These are phyloP conservation scores for Physella acuta DNA, from an alignment of 1,140 invertebrate species.

Conservation along the genomic window DNA sequence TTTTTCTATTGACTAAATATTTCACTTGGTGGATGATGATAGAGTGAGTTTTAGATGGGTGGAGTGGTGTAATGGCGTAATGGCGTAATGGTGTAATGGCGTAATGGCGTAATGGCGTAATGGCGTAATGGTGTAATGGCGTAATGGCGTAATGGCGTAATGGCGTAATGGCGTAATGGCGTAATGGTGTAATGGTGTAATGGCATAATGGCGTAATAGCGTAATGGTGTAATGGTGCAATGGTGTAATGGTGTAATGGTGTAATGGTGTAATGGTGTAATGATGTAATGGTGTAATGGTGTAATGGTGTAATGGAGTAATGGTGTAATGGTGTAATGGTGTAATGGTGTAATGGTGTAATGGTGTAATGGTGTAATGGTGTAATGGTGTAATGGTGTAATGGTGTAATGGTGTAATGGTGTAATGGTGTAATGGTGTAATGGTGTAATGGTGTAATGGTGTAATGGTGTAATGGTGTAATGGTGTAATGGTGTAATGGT, in stretches of 20 bases:
- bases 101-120: not conserved
- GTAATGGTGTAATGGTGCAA: not conserved
- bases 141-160: not conserved
- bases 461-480: not conserved
- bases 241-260: slow-evolving; percentile 4
- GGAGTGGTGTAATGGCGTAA: not conserved
- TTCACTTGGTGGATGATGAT: no score
- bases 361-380: slow-evolving; percentile 1
- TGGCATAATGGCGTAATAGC: not conserved
- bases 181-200: slow-evolving; percentile 4
- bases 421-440: slow-evolving; percentile 1
- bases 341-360: not conserved
- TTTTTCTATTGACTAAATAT: no score
- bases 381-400: not conserved
- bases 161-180: slow-evolving; percentile 1
- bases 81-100: not conserved
- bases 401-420: not conserved
- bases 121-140: slow-evolving; percentile 4
- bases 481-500: not conserved
- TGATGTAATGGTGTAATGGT: no score
- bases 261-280: not conserved
- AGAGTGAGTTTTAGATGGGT: not conserved
- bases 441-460: not conserved
- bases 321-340: not conserved
- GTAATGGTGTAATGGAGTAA: not conserved